Percentiles rank a stretch among this genome's conserved stretches.
Conservation (phyloP, 2,888 invertebrate species). For the Acanthacorydalis orientalis region DNA sequence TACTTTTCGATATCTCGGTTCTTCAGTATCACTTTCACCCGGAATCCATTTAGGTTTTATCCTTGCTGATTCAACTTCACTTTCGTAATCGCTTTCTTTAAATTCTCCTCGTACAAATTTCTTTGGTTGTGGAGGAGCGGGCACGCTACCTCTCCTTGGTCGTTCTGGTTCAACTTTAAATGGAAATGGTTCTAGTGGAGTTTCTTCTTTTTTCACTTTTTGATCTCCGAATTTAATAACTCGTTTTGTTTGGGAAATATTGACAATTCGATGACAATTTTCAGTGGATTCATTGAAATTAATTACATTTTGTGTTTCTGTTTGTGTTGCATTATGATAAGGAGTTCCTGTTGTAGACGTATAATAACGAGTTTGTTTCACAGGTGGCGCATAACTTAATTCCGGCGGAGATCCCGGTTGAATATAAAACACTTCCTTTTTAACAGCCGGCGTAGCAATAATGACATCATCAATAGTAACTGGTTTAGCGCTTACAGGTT, state of each 20-base stretch:
- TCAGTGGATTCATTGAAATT: constrained; percentile 53
- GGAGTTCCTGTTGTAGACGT: constrained; percentile 37
- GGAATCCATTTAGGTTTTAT: constrained; percentile 50
- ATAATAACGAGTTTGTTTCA: constrained; percentile 32
- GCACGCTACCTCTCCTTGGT: constrained; percentile 22
- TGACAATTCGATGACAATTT: constrained; percentile 43
- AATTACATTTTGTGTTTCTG: constrained; percentile 51
- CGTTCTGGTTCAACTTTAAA: constrained; percentile 26
- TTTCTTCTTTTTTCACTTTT: constrained; percentile 15
- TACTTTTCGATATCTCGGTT: constrained; percentile 42
- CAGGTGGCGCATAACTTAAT: constrained; percentile 35
- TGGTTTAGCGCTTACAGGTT: constrained; percentile 29
- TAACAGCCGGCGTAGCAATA: constrained; percentile 20
- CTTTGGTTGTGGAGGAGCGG: constrained; percentile 38
- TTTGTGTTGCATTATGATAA: constrained; percentile 42
- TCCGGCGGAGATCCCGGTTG: constrained; percentile 41
- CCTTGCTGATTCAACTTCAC: constrained; percentile 41
- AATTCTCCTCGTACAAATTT: constrained; percentile 49
- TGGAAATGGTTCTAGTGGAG: constrained; percentile 28
- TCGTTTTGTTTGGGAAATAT: constrained; percentile 50
- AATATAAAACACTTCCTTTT: constrained; percentile 22
- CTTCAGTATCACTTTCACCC: constrained; percentile 35
- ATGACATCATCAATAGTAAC: constrained; percentile 16
- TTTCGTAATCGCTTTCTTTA: constrained; percentile 52
- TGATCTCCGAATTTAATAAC: constrained; percentile 48